Evolutionary conservation across 2,888 invertebrate species (phyloP).

Genomic region (Trilocha varians): DNA sequence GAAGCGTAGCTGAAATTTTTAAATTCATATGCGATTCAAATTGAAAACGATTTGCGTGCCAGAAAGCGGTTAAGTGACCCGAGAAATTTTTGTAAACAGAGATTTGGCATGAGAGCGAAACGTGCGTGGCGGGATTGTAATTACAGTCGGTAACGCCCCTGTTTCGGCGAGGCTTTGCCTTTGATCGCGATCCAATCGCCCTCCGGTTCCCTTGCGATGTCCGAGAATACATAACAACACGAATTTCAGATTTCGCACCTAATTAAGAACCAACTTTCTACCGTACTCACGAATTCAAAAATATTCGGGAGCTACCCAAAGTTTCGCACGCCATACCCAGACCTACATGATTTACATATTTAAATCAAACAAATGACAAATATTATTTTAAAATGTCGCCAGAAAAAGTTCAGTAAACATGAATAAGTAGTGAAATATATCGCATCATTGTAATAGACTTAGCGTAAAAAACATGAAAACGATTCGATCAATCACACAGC

Average conservation of each 20-base stretch:
- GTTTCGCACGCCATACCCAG: slow-evolving; percentile 43
- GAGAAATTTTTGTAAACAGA: slow-evolving; percentile 55
- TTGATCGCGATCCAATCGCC: slow-evolving; percentile 44
- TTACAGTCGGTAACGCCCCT: slow-evolving; percentile 49
- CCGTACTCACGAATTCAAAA: slow-evolving; percentile 28
- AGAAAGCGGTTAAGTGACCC: slow-evolving; percentile 51
- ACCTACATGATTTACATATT: slow-evolving; percentile 32
- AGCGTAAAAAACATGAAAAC: slow-evolving; percentile 29
- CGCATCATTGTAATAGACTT: slow-evolving; percentile 23
- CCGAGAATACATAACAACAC: slow-evolving; percentile 26
- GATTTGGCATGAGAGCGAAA: slow-evolving; percentile 36
- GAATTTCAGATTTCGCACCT: slow-evolving; percentile 40
- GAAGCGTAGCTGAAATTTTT: slow-evolving; percentile 47
- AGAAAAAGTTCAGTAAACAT: slow-evolving; percentile 32
- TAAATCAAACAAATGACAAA: slow-evolving; percentile 45
- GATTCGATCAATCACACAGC: slow-evolving; percentile 54
- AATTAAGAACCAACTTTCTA: slow-evolving; percentile 42
- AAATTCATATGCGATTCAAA: slow-evolving; percentile 56
- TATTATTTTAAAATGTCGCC: slow-evolving; percentile 51
- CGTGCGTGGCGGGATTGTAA: slow-evolving; percentile 52
- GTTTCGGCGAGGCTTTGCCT: slow-evolving; percentile 46
- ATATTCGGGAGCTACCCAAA: slow-evolving; percentile 18
- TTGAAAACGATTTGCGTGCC: slow-evolving; percentile 54
- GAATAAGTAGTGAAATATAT: slow-evolving; percentile 28
- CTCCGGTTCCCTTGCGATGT: slow-evolving; percentile 33